Percentiles rank a stretch among this genome's conserved stretches.
phyloP scores from a whole-genome alignment of 2,113 vertebrate species.

The Tylochromis polylepis region DNA sequence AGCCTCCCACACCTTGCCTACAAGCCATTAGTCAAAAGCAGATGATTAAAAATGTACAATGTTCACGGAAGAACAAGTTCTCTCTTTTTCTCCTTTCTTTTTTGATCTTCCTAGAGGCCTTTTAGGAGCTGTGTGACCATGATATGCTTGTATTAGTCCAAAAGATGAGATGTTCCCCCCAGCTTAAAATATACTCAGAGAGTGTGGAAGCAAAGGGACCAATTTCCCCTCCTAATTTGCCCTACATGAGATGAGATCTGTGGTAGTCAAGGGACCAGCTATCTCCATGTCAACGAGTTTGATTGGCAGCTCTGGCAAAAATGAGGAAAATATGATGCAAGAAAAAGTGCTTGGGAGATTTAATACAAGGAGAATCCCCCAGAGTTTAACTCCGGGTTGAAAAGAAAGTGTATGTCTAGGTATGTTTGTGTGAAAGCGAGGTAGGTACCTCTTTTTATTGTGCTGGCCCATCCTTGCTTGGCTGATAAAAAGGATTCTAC shows the following conservation, averaged over 20 bases:
- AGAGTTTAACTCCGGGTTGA: not conserved
- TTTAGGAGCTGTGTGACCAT: not conserved
- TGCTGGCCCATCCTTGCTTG: slow-evolving; percentile 34
- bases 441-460: slow-evolving; percentile 8
- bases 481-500: slow-evolving; percentile 38
- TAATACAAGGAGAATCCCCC: not conserved
- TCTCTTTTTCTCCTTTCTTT: not conserved
- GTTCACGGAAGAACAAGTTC: slow-evolving; percentile 2
- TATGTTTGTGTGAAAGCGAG: not conserved
- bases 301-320: slow-evolving; percentile 32
- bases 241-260: slow-evolving; percentile 23
- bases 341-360: not conserved
- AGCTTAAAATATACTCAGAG: slow-evolving; percentile 19
- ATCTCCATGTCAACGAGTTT: slow-evolving; percentile 28
- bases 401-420: not conserved
- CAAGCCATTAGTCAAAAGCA: slow-evolving; percentile 32
- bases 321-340: not conserved
- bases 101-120: not conserved
- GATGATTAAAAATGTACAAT: slow-evolving; percentile 46
- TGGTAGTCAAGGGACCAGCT: not conserved
- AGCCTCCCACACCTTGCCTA: slow-evolving; percentile 40
- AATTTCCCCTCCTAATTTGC: slow-evolving; percentile 27
- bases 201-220: slow-evolving; percentile 10
- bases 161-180: slow-evolving; percentile 11
- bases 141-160: not conserved